Evolutionary conservation across 2,888 invertebrate genomes (phyloP).

Genomic region (Amaurobius ferox): DNA sequence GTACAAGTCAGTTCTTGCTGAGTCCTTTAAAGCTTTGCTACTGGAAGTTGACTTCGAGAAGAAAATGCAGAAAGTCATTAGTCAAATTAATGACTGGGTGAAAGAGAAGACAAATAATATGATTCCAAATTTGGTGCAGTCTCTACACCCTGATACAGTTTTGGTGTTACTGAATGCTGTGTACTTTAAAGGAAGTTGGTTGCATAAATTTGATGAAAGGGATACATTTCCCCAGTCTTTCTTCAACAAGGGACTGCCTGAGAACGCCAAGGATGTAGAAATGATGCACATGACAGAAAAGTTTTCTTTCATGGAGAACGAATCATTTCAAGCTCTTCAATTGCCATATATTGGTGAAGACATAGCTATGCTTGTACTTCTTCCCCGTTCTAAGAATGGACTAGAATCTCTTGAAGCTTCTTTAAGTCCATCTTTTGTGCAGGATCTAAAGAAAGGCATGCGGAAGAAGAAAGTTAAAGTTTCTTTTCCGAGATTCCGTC

Average conservation of each 20-base stretch:
- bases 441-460: constrained; percentile 21
- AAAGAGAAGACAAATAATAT: constrained; percentile 20
- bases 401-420: constrained; percentile 25
- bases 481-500: constrained; percentile 56
- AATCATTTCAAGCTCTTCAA: constrained; percentile 53
- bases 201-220: constrained; percentile 76
- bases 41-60: constrained; percentile 45
- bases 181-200: constrained; percentile 79
- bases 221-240: constrained; percentile 74
- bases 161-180: constrained; percentile 79
- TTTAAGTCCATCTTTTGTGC: constrained; percentile 35
- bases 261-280: constrained; percentile 74
- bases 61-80: constrained; percentile 19
- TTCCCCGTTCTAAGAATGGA: constrained; percentile 47
- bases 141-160: constrained; percentile 73
- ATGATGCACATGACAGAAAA: constrained; percentile 77
- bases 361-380: constrained; percentile 56
- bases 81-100: constrained; percentile 34
- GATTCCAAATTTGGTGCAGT: constrained; percentile 51
- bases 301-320: constrained; percentile 72
- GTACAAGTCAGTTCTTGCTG: constrained; percentile 29
- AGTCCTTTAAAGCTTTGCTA: constrained; percentile 47
- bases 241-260: constrained; percentile 37
- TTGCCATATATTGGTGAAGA: constrained; percentile 67
- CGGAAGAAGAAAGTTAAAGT: constrained; percentile 36